A percentile compares a stretch with the other conserved stretches of the same genome.
phyloP scores from a whole-genome alignment of 1,140 invertebrate species.

The Heliconius hermathena region DNA sequence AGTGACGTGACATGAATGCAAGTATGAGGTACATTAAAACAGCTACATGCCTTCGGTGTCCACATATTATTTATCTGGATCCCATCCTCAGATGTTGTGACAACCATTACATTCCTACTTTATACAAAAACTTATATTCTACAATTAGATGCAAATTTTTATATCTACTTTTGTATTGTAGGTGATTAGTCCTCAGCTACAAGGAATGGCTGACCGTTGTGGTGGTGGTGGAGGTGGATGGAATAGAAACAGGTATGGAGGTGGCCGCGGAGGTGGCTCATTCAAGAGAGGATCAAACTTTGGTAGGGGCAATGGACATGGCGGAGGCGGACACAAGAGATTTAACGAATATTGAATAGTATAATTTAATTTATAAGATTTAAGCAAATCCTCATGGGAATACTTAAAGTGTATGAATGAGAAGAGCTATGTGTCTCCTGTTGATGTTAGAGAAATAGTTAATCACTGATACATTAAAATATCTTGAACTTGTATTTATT shows the following conservation, averaged over 20 bases:
- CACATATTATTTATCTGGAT: conserved; percentile 86
- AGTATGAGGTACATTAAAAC: conserved; percentile 85
- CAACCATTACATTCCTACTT: conserved; percentile 55
- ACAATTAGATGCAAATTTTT: not conserved
- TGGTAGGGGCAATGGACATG: conserved; percentile 63
- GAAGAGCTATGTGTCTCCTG: conserved; percentile 3
- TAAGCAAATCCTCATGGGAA: conserved; percentile 68
- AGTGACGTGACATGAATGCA: conserved; percentile 87
- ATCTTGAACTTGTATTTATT: conserved; percentile 3
- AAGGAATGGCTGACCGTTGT: conserved; percentile 82
- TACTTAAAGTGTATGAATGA: conserved; percentile 39
- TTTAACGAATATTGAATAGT: conserved; percentile 77
- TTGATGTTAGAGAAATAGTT: conserved; percentile 14
- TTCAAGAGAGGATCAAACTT: conserved; percentile 72
- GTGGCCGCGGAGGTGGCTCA: conserved; percentile 67
- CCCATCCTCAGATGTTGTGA: conserved; percentile 87
- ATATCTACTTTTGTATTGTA: conserved; percentile 46
- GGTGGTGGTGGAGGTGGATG: conserved; percentile 81
- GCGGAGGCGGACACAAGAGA: conserved; percentile 75
- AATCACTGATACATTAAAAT: conserved; percentile 1
- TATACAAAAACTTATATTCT: not conserved
- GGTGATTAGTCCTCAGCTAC: conserved; percentile 82
- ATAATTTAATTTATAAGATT: conserved; percentile 51
- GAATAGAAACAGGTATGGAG: conserved; percentile 74
- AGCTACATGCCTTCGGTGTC: conserved; percentile 88